Evolutionary conservation across 2,888 invertebrate genomes (phyloP).

Genomic region (Cabera pusaria): DNA sequence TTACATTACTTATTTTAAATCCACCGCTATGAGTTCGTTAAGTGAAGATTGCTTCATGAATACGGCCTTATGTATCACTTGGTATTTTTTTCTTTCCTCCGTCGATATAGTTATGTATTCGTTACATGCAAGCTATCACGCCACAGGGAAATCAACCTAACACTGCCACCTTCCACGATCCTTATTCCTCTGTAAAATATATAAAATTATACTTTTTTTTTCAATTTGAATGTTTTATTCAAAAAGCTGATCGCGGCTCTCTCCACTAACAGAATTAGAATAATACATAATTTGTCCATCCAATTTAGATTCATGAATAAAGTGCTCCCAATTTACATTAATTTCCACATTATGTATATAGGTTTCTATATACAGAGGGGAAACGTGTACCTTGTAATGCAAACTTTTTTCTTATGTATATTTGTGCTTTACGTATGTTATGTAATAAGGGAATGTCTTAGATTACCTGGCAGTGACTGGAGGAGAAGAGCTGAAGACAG

Average conservation of each 20-base stretch:
- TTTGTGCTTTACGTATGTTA: slow-evolving; percentile 1
- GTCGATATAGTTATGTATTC: too few relatives aligned
- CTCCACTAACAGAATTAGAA: slow-evolving; percentile 27
- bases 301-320: slow-evolving; percentile 39
- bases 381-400: slow-evolving; percentile 9
- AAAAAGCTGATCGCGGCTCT: slow-evolving; percentile 17
- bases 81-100: too few relatives aligned
- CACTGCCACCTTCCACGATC: slow-evolving; percentile 5
- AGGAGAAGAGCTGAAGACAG: too few relatives aligned
- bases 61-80: too few relatives aligned
- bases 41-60: too few relatives aligned
- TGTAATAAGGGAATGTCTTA: too few relatives aligned
- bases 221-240: slow-evolving; percentile 25
- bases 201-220: neutral
- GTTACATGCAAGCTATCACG: too few relatives aligned
- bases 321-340: slow-evolving; percentile 35
- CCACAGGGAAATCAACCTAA: slow-evolving; percentile 24
- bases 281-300: slow-evolving; percentile 30
- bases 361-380: slow-evolving; percentile 6
- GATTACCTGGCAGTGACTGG: too few relatives aligned
- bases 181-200: slow-evolving; percentile 7
- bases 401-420: neutral
- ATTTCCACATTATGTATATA: slow-evolving; percentile 19
- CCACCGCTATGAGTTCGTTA: too few relatives aligned
- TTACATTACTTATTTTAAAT: too few relatives aligned